Base-by-base conservation (phyloP, 1,140 invertebrate species). In the Ips nitidus region DNA sequence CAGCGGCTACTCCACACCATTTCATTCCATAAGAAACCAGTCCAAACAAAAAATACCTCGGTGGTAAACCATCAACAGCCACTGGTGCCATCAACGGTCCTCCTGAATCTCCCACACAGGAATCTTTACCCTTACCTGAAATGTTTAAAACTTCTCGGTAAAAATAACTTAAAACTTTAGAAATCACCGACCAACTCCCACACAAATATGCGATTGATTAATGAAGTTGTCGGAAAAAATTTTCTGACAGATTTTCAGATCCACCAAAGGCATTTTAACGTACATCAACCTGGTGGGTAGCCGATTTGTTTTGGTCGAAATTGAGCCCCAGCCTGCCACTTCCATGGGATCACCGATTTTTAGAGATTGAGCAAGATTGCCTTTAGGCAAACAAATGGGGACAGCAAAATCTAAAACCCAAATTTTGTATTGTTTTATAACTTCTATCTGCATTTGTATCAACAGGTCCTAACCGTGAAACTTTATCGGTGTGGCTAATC, bases 21-120 rank as follows among this genome's bases (percentile, higher is more conserved):
- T 86, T 73, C 22, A 86, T 83, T 0, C 90, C 91, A 73, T 92
- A 94, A 0, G 86, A 85, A 0, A 85, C 83, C 0, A 88, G 88
- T 0, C 94, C 94, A 78, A 91, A 91, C 22, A 0, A 90, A 92
- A 0, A 91, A 90, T 1, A 93, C 78, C 0, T 91, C 91, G 1
- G 84, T 78, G 0, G 78, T 73, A 2, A 81, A 81, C 86, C 86
- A 88, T 22, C 22, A 22, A 22, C 22, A 22, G 22, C 22, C 22
- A 22, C 22, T 22, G 52, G 69, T 59, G 2, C 59, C 89, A 91
- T 90, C 2, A 94, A 78, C 0, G 91, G 90, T 4, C 91, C 91
- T 4, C 91, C 91, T 1, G 90, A 92, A 71, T 93, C 91, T 1
- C 90, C 90, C 45, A 82, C 78, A 72, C 90, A 91, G 0, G 89